These are phyloP conservation scores for Euproctis similis DNA, from an alignment of 2,888 invertebrate genomes.

Conservation along the genomic window DNA sequence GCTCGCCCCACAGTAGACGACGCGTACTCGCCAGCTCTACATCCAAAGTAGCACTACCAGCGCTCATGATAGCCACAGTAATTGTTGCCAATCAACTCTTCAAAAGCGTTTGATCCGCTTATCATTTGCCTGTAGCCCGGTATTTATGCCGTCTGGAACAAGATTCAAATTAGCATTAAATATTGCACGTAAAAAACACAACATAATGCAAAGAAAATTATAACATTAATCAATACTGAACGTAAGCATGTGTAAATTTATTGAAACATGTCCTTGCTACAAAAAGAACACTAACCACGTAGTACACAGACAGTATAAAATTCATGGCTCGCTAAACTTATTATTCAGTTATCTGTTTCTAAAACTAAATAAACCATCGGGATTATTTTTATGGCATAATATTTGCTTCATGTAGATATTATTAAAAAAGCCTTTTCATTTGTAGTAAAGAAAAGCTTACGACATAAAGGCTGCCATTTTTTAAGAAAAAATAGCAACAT, in stretches of 20 bases:
- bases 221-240: background rate
- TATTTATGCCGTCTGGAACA: conserved; percentile 42
- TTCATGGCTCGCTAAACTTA: conserved; percentile 49
- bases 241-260: conserved; percentile 8
- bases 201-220: background rate
- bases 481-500: conserved; percentile 55
- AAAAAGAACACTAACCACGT: conserved; percentile 64
- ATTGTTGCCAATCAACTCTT: conserved; percentile 33
- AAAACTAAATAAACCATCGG: conserved; percentile 36
- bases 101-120: conserved; percentile 39
- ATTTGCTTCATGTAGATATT: conserved; percentile 46
- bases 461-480: conserved; percentile 74
- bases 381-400: conserved; percentile 48
- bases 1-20: conserved; percentile 88
- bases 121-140: conserved; percentile 46
- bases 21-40: conserved; percentile 84
- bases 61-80: conserved; percentile 53
- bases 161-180: no score
- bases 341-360: conserved; percentile 37
- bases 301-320: conserved; percentile 58
- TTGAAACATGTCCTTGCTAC: conserved; percentile 32
- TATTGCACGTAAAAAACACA: conserved; percentile 7
- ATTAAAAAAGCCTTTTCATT: conserved; percentile 56
- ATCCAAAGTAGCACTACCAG: conserved; percentile 52
- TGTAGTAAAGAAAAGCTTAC: conserved; percentile 65